phyloP scores from a whole-genome alignment of 2,113 vertebrate species.

The Bothrops jararaca region DNA sequence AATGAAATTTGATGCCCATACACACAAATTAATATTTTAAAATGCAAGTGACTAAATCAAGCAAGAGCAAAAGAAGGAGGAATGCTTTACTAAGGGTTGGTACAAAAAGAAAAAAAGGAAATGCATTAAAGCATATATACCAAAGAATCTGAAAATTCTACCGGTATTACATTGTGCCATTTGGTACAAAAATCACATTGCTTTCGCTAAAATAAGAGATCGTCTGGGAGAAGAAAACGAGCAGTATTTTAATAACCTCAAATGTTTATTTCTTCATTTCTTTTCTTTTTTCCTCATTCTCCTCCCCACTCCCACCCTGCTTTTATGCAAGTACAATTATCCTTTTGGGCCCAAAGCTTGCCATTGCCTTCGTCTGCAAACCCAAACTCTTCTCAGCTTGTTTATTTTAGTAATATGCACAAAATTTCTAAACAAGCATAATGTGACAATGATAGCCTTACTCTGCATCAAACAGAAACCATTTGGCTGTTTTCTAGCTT shows the following conservation, averaged over 20 bases:
- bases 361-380: constrained; percentile 35
- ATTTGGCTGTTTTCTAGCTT: constrained; percentile 23
- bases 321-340: constrained; percentile 18
- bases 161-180: neutral
- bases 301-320: neutral
- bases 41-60: neutral
- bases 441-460: constrained; percentile 37
- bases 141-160: neutral
- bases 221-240: neutral
- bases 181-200: neutral
- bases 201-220: neutral
- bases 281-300: neutral
- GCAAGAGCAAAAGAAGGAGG: neutral
- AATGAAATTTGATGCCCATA: neutral
- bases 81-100: neutral
- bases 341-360: constrained; percentile 14
- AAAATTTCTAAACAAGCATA: constrained; percentile 11
- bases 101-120: neutral
- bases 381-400: constrained; percentile 39
- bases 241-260: constrained; percentile 15
- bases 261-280: neutral
- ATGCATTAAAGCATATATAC: neutral
- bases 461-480: constrained; percentile 19
- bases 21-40: neutral
- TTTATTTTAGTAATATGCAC: constrained; percentile 48